Conservation (phyloP, 2,113 vertebrate genomes). For the Grallaria varia region DNA sequence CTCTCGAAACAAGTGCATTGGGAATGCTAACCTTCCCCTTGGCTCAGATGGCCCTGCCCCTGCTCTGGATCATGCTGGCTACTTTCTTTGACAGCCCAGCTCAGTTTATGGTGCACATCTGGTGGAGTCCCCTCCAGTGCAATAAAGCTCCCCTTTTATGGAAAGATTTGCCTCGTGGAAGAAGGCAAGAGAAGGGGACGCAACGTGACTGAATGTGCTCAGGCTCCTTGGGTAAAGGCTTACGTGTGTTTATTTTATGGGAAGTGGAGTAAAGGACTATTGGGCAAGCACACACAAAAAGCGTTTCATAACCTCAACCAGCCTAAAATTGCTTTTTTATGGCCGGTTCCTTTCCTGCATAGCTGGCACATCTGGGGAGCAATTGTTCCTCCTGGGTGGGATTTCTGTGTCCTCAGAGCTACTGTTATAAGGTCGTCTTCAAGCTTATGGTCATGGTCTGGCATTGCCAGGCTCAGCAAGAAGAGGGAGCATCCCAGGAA, state of each 20-base stretch:
- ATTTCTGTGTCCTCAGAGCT: constrained; percentile 22
- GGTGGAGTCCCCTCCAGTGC: constrained; percentile 25
- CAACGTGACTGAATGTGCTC: constrained; percentile 14
- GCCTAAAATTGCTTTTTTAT: constrained; percentile 53
- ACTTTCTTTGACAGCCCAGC: neutral
- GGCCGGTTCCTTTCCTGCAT: constrained; percentile 45
- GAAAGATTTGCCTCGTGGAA: constrained; percentile 31
- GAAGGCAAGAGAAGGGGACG: neutral
- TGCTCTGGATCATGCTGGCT: neutral
- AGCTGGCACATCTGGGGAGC: constrained; percentile 54
- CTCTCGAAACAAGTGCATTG: neutral
- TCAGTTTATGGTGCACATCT: constrained; percentile 35
- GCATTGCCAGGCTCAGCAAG: neutral
- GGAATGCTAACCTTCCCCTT: neutral
- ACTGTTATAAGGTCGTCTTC: neutral
- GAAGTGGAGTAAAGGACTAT: constrained; percentile 49
- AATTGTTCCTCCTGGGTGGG: constrained; percentile 55
- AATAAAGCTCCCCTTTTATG: constrained; percentile 54
- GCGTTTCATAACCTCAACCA: constrained; percentile 53
- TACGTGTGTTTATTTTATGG: constrained; percentile 57
- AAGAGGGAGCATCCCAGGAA: neutral
- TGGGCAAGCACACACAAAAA: constrained; percentile 51
- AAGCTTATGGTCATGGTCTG: neutral
- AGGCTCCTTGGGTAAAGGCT: constrained; percentile 32
- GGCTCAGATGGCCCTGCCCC: neutral